Base-by-base conservation (phyloP, 2,113 vertebrate genomes). In the Alaudala cheleensis region DNA sequence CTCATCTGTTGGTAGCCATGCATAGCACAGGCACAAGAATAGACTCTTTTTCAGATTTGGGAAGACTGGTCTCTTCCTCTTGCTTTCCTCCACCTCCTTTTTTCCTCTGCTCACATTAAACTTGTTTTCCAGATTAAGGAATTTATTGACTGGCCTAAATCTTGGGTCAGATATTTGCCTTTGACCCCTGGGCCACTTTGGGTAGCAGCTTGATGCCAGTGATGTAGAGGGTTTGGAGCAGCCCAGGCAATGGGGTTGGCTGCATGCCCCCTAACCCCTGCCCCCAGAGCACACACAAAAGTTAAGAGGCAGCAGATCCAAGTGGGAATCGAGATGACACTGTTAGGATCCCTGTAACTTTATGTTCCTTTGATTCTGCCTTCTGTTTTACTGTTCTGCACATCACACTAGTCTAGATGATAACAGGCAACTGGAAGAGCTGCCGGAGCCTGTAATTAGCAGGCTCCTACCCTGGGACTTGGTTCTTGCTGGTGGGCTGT, bases 311-410 rank as follows among this genome's bases (percentile, higher is more conserved):
- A 0, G 47, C 34, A 77, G 85, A 94, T 91, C 67, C 79, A 88
- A 92, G 67, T 42, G 87, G 82, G 67, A 92, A 77, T 91, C 0
- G 0, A 82, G 84, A 53, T 56, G 58, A 79, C 76, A 51, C 44
- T 54, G 64, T 56, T 74, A 88, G 53, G 76, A 93, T 88, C 56
- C 67, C 79, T 90, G 92, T 91, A 92, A 95, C 81, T 94, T 91
- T 80, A 54, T 88, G 90, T 94, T 73, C 62, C 84, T 96, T 97
- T 95, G 90, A 96, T 94, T 96, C 73, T 90, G 51, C 88, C 81
- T 93, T 88, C 92, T 94, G 94, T 90, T 91, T 90, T 56, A 62
- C 85, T 88, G 66, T 56, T 94, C 81, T 47, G 47, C 0, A 1
- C 39, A 90, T 93, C 94, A 83, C 7, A 47, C 74, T 87, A 71